These are phyloP conservation scores for Acanthaster planci DNA, from an alignment of 35 echinoderm and acorn worm species.

Conservation along the genomic window DNA sequence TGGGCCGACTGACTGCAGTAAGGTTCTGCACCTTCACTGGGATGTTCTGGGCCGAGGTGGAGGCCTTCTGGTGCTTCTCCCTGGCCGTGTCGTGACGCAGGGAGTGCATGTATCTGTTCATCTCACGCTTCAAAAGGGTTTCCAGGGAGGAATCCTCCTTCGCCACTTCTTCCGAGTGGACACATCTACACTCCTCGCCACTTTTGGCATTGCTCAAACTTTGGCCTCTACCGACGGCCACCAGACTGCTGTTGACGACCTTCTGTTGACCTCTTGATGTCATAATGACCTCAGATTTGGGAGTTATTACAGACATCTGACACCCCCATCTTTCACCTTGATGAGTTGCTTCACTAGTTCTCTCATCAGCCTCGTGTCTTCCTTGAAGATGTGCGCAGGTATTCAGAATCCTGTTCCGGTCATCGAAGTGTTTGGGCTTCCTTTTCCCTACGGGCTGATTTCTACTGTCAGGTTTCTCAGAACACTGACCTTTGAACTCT, in stretches of 20 bases:
- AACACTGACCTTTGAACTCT: conserved; percentile 2
- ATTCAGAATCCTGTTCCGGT: background rate
- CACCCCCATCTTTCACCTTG: background rate
- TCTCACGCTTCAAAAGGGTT: background rate
- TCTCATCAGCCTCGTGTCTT: background rate
- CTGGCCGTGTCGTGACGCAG: conserved; percentile 3
- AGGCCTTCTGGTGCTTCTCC: background rate
- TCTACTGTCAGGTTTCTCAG: background rate
- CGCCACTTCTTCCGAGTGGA: background rate
- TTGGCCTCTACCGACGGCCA: conserved; percentile 9
- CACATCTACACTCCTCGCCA: background rate
- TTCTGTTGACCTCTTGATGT: conserved; percentile 9
- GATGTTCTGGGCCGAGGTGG: background rate
- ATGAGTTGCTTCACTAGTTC: background rate
- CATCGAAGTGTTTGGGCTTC: background rate
- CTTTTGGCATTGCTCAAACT: background rate
- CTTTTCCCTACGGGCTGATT: background rate
- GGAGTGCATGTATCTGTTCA: conserved; percentile 1
- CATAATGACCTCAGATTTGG: background rate
- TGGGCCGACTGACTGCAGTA: background rate
- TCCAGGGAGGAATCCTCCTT: background rate
- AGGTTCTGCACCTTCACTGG: conserved; percentile 1
- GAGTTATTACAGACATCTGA: background rate
- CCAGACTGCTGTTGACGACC: conserved; percentile 15
- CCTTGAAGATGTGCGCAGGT: background rate